Base-by-base conservation (phyloP, 2,888 invertebrate genomes). In the Rhopalosiphum nymphaeae region DNA sequence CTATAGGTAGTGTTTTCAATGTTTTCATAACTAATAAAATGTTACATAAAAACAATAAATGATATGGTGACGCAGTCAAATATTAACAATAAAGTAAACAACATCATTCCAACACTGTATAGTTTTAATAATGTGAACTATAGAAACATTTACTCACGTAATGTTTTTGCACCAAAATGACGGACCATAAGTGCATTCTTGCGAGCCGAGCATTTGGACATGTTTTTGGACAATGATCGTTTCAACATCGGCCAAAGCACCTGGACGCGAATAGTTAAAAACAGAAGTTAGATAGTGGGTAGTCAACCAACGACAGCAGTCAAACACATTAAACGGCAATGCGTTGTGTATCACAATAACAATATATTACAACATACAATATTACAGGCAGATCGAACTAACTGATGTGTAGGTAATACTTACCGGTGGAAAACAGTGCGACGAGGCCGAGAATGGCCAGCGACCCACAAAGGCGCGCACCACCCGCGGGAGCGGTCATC, bases 81-180 rank as follows among this genome's bases (percentile, higher is more conserved):
- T 21, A 36, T 36, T 21, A 21, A 36, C 36, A 21, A 21, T 7
- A 42, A 36, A 78, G 36, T 78, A 42, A 78, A 78, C 36, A 78
- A 78, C 2, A 78, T 21, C 7, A 9, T 9, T 78, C 9, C 25
- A 25, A 5, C 1, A 10, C 21, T 21, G 21, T 21, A 9, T 26
- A 36, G 36, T 21, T 46, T 46, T 21, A 21, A 9, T 21, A 2
- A 9, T 36, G 78, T 21, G 9, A 78, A 36, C 21, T 36, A 21
- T 29, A 26, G 44, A 21, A 44, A 11, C n/a, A 9, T 89, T 94
- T 95, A 96, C 96, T 96, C 96, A 96, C 96, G 96, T 96, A 94
- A 97, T 95, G 94, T 96, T 96, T 93, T 95, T 95, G 95, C 96
- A 96, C 96, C 96, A 96, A 95, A 96, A 96, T 2, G 95, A 95